Evolutionary conservation across 2,797 vertebrate species (phyloP).

Genomic region (Threskiornis aethiopicus): DNA sequence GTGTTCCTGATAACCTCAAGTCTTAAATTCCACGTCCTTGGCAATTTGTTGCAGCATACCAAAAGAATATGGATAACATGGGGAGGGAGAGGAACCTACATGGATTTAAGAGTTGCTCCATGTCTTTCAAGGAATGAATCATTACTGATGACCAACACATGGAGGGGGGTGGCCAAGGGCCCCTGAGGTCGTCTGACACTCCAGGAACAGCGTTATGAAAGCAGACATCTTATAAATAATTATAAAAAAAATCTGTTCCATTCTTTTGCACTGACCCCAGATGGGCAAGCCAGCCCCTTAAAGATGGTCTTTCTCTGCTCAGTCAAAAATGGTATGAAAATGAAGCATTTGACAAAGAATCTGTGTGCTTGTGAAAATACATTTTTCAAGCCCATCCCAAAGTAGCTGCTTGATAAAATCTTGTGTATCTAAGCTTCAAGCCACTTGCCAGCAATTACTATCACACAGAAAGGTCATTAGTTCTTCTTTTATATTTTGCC

Average conservation of each 20-base stretch:
- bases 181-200: slow-evolving; percentile 68
- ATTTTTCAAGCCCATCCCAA: background rate
- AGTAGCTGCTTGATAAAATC: background rate
- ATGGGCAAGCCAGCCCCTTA: slow-evolving; percentile 46
- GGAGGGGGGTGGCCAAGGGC: slow-evolving; percentile 33
- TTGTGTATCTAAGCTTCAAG: background rate
- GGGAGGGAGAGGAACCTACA: background rate
- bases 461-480: background rate
- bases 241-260: slow-evolving; percentile 77
- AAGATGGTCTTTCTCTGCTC: slow-evolving; percentile 38
- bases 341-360: slow-evolving; percentile 38
- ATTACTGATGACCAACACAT: slow-evolving; percentile 66
- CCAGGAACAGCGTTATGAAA: slow-evolving; percentile 68
- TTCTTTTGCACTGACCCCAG: slow-evolving; percentile 67
- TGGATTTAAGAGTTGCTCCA: slow-evolving; percentile 1
- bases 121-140: slow-evolving; percentile 24
- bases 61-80: background rate
- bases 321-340: slow-evolving; percentile 45
- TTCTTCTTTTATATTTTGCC: background rate
- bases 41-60: background rate
- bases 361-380: background rate
- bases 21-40: background rate
- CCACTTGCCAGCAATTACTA: background rate
- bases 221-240: slow-evolving; percentile 82
- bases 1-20: background rate